Percentiles rank a stretch among this genome's conserved stretches.
These are phyloP conservation scores for Coregonus suidteri DNA, from an alignment of 2,797 vertebrate species.

Conservation along the genomic window DNA sequence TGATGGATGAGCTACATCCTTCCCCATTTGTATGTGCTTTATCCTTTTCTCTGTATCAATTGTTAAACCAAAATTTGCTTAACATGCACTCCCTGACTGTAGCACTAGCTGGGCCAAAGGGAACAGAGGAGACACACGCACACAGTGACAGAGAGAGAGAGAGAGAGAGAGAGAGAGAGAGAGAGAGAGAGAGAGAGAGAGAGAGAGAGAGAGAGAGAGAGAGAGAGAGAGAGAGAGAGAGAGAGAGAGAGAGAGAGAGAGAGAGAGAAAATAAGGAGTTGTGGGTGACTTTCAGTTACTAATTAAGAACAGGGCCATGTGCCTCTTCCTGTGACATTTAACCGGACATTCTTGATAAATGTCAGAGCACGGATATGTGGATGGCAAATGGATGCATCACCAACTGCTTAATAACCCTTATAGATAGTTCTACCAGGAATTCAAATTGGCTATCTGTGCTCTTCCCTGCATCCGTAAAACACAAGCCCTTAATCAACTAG, in stretches of 20 bases:
- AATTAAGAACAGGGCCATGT: slow-evolving; percentile 79
- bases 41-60: slow-evolving; percentile 78
- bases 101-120: slow-evolving; percentile 12
- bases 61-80: slow-evolving; percentile 81
- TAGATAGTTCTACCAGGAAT: slow-evolving; percentile 79
- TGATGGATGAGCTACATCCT: slow-evolving; percentile 79
- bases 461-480: too few relatives aligned
- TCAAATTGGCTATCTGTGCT: slow-evolving; percentile 61
- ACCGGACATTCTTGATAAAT: slow-evolving; percentile 84
- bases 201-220: too few relatives aligned
- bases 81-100: slow-evolving; percentile 71
- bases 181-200: slow-evolving; percentile 31
- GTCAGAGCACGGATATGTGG: slow-evolving; percentile 76
- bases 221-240: slow-evolving; percentile 28
- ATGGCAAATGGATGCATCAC: slow-evolving; percentile 79
- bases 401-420: slow-evolving; percentile 83
- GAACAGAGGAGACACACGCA: background rate
- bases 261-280: slow-evolving; percentile 53
- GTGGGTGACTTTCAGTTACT: slow-evolving; percentile 76
- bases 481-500: too few relatives aligned
- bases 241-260: too few relatives aligned
- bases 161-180: slow-evolving; percentile 38
- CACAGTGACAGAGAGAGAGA: slow-evolving; percentile 24
- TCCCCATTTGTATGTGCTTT: slow-evolving; percentile 83
- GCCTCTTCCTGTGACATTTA: slow-evolving; percentile 82